These are phyloP conservation scores for Mamestra brassicae DNA, from an alignment of 2,888 invertebrate species.

Conservation along the genomic window DNA sequence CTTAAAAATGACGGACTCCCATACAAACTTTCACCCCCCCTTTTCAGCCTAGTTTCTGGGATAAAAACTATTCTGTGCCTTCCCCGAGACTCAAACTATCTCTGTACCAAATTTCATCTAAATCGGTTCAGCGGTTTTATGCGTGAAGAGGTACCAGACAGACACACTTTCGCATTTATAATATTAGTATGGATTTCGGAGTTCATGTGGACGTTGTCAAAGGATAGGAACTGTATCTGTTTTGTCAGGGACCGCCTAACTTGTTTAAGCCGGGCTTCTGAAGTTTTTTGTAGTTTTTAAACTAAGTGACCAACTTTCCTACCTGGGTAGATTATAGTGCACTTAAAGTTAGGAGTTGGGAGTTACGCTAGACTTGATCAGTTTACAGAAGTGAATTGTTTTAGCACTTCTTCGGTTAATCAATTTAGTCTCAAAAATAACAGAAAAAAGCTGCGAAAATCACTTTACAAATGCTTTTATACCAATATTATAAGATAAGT, in stretches of 20 bases:
- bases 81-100: too few relatives aligned
- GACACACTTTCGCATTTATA: too few relatives aligned
- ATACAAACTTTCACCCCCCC: too few relatives aligned
- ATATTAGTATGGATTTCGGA: neutral
- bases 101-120: too few relatives aligned
- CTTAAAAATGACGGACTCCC: too few relatives aligned
- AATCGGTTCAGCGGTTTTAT: too few relatives aligned
- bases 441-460: too few relatives aligned
- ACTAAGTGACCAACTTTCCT: constrained; percentile 14
- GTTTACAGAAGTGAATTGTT: constrained; percentile 18
- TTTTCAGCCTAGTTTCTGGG: too few relatives aligned
- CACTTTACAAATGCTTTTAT: too few relatives aligned
- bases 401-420: neutral
- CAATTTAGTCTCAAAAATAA: neutral
- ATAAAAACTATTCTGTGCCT: too few relatives aligned
- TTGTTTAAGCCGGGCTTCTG: constrained; percentile 14
- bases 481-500: too few relatives aligned
- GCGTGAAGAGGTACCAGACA: too few relatives aligned
- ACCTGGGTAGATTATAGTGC: constrained; percentile 26
- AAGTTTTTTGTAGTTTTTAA: constrained; percentile 41
- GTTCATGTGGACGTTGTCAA: constrained; percentile 13
- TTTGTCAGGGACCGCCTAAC: constrained; percentile 17
- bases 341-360: constrained; percentile 20
- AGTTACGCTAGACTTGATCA: constrained; percentile 14
- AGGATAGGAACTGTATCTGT: constrained; percentile 33